Evolutionary conservation across 2,113 vertebrate genomes (phyloP), one percentile per base, ranked within the genome.

Genomic region (Onychostruthus taczanowskii): DNA sequence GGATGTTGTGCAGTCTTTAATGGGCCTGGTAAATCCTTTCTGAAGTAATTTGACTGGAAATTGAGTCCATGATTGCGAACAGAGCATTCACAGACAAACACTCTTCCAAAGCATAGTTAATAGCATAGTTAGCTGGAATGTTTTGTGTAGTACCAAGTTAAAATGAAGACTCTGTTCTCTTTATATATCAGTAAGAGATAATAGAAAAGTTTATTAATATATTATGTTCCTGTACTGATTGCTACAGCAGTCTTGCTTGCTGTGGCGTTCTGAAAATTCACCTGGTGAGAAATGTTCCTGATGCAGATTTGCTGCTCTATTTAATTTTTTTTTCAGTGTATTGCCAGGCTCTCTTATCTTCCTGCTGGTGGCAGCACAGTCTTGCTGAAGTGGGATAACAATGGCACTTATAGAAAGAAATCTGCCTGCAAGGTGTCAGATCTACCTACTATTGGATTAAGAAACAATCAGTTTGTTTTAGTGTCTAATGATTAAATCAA

Each of bases 281-380:
- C 31, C 26, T 69, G 21, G 37, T 68, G n/a, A 72, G 43, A 78
- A 95, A 72, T n/a, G 46, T 74, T 88, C 80, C 44, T 52, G 68
- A 64, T 61, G 16, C 41, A 78, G 41, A 53, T 92, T 90, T 92
- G 68, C 68, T 86, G 47, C 35, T 92, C n/a, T 75, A 8, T 94
- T 90, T 66, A 46, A 15, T 31, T n/a, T 43, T 28, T 81, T 77
- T 91, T 77, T 37, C 58, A 63, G 24, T 58, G n/a, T 70, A 30
- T 52, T 77, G 35, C 49, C 72, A 76, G 64, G 41, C 68, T 87
- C 81, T 95, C 82, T 84, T 52, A 37, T 75, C 52, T 90, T 96
- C 96, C 96, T 97, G 92, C 30, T 97, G 97, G 96, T 97, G 96
- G 97, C 96, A 97, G 95, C 92, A 95, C 73, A 89, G 90, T 56